phyloP scores from a whole-genome alignment of 2,888 invertebrate genomes.

The Melipona bicolor region DNA sequence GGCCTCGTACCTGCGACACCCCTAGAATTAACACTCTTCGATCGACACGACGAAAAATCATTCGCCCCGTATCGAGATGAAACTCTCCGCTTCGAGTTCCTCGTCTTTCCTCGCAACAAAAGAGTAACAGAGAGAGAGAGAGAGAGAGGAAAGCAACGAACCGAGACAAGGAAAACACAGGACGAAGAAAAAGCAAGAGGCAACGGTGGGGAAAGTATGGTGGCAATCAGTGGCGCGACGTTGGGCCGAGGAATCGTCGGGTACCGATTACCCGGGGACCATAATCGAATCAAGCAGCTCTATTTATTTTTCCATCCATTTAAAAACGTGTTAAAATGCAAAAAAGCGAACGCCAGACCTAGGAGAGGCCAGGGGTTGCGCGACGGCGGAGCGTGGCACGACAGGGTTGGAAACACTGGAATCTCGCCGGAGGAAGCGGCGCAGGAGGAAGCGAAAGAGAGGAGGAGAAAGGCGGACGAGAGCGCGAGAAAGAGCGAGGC shows the following conservation, averaged over 20 bases:
- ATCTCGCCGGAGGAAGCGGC: conserved; percentile 57
- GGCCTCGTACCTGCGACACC: conserved; percentile 10
- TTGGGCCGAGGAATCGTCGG: conserved; percentile 50
- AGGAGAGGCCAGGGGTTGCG: conserved; percentile 58
- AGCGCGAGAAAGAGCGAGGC: conserved; percentile 63
- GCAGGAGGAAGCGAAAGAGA: conserved; percentile 39
- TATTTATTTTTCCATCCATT: conserved; percentile 74
- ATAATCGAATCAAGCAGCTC: conserved; percentile 74
- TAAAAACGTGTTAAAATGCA: conserved; percentile 77
- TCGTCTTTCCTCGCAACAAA: neutral
- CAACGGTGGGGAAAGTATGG: conserved; percentile 20
- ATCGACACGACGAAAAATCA: neutral
- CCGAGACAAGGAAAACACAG: no score
- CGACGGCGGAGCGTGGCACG: conserved; percentile 61
- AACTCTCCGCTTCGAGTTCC: neutral
- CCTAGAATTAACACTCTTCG: conserved; percentile 33
- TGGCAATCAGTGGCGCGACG: conserved; percentile 51
- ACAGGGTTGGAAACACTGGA: conserved; percentile 55
- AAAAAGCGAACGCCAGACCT: conserved; percentile 61
- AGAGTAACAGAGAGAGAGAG: neutral
- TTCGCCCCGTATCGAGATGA: neutral
- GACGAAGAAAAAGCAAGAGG: neutral
- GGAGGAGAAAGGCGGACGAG: conserved; percentile 54
- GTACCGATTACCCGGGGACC: conserved; percentile 66
- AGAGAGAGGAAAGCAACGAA: neutral